Conservation (phyloP, 2,888 invertebrate species). For the Cepaea hortensis region DNA sequence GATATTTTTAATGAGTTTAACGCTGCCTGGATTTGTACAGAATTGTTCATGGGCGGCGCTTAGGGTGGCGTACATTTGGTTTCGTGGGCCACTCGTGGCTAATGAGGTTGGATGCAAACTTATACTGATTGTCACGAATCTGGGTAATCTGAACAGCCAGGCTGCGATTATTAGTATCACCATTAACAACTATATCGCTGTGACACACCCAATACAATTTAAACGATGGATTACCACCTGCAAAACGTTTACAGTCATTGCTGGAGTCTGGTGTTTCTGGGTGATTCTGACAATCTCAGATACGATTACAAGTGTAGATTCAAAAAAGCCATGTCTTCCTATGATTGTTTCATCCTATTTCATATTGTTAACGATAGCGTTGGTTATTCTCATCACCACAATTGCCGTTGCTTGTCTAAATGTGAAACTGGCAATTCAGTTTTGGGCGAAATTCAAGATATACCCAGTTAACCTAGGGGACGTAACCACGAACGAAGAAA, state of each 20-base stretch:
- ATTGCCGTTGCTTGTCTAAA: background rate
- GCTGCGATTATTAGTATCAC: background rate
- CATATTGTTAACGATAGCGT: background rate
- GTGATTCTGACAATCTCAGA: background rate
- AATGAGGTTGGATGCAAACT: background rate
- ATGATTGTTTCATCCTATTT: background rate
- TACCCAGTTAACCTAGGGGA: background rate
- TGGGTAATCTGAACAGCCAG: background rate
- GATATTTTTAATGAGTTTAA: constrained; percentile 16
- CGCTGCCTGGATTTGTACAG: constrained; percentile 4
- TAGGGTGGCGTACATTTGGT: background rate
- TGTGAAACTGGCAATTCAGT: background rate
- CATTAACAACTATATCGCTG: constrained; percentile 15
- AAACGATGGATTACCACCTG: background rate
- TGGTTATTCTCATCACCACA: background rate
- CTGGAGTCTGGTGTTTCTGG: background rate
- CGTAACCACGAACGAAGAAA: background rate
- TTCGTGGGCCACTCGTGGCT: background rate
- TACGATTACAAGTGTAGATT: background rate
- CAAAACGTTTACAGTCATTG: background rate
- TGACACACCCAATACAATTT: constrained; percentile 3
- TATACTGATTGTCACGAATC: background rate
- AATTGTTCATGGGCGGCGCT: background rate
- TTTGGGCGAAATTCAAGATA: background rate
- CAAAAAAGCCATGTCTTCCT: constrained; percentile 6